Evolutionary conservation across 2,797 vertebrate genomes (phyloP).

Genomic region (Thripadectes ignobilis): DNA sequence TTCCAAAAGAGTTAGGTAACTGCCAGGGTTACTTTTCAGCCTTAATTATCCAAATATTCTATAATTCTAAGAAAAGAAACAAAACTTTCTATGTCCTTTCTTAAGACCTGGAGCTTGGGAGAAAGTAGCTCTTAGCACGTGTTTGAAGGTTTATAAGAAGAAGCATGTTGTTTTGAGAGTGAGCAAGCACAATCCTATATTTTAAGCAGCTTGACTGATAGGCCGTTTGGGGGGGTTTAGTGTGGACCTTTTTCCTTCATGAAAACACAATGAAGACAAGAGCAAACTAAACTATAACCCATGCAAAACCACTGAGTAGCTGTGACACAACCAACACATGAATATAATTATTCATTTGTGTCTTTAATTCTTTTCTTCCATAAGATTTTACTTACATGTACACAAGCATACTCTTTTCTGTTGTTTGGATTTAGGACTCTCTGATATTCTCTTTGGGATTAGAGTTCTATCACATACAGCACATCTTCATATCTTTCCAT

Average conservation of each 20-base stretch:
- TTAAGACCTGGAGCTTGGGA: background rate
- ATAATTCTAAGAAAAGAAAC: background rate
- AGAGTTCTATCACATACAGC: background rate
- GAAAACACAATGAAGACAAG: background rate
- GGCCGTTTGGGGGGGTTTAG: background rate
- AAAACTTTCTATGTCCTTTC: background rate
- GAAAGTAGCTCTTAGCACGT: background rate
- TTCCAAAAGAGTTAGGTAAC: background rate
- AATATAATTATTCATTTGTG: background rate
- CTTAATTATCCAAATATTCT: background rate
- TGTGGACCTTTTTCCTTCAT: background rate
- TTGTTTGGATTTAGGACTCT: background rate
- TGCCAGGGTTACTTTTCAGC: background rate
- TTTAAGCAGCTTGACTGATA: background rate
- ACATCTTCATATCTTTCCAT: background rate
- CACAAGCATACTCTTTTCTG: background rate
- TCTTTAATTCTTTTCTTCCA: background rate
- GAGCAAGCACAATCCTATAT: background rate
- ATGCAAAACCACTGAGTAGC: background rate
- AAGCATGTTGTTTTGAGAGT: background rate
- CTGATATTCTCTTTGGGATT: background rate
- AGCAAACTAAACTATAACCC: background rate
- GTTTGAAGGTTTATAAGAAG: background rate
- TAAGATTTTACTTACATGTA: background rate
- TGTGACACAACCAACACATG: rapidly evolving